phyloP scores from a whole-genome alignment of 2,113 vertebrate genomes.

The Alligator mississippiensis region DNA sequence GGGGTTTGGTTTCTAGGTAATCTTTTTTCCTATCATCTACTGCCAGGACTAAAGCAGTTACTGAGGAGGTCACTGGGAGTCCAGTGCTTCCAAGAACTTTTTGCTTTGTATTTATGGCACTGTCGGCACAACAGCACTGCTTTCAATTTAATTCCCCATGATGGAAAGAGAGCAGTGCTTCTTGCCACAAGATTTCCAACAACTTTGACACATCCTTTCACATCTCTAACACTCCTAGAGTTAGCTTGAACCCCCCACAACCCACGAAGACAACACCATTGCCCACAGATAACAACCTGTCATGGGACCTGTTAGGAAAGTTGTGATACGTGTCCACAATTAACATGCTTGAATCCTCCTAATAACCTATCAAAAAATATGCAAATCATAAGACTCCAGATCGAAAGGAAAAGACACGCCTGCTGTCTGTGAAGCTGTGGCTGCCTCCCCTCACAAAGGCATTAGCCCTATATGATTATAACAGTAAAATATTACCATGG shows the following conservation, averaged over 20 bases:
- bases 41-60: neutral
- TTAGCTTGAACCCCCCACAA: slow-evolving; percentile 8
- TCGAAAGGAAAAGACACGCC: neutral
- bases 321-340: neutral
- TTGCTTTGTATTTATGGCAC: neutral
- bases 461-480: neutral
- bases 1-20: neutral
- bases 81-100: neutral
- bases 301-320: neutral
- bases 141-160: neutral
- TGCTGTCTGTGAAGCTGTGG: neutral
- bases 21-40: neutral
- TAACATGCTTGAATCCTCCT: neutral
- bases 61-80: slow-evolving; percentile 3
- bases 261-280: neutral
- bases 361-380: neutral
- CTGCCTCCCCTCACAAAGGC: neutral
- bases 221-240: too few species aligned
- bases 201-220: too few species aligned
- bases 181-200: neutral
- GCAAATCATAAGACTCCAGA: neutral
- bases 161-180: neutral
- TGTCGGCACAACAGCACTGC: neutral
- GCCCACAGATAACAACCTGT: neutral
- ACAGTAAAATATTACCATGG: neutral